These are phyloP conservation scores for Cheiracanthium punctorium DNA, from an alignment of 2,888 invertebrate species.

Conservation along the genomic window DNA sequence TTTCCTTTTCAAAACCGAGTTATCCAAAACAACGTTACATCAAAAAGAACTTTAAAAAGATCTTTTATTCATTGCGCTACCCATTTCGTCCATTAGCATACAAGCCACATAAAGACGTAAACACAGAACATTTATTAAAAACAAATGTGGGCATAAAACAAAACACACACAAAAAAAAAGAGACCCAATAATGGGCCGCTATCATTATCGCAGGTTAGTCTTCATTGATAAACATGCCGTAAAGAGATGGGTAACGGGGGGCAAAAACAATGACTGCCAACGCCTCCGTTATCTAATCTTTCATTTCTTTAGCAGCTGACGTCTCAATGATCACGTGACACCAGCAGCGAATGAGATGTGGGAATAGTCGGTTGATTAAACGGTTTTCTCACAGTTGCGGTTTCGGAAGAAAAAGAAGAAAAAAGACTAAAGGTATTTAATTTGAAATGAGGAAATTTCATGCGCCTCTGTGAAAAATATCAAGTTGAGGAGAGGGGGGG, in stretches of 20 bases:
- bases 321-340: slow-evolving; percentile 66
- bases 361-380: slow-evolving; percentile 58
- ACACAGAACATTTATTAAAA: slow-evolving; percentile 61
- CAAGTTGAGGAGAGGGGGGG: neutral
- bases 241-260: slow-evolving; percentile 29
- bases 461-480: neutral
- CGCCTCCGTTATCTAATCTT: slow-evolving; percentile 55
- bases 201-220: slow-evolving; percentile 60
- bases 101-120: slow-evolving; percentile 59
- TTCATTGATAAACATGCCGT: slow-evolving; percentile 57
- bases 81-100: slow-evolving; percentile 58
- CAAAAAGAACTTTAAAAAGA: no score
- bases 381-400: slow-evolving; percentile 34
- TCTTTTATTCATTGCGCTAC: slow-evolving; percentile 42
- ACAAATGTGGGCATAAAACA: slow-evolving; percentile 26
- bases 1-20: no score
- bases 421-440: slow-evolving; percentile 39
- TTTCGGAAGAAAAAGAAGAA: slow-evolving; percentile 24
- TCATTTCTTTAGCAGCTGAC: slow-evolving; percentile 69
- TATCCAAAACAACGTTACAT: no score
- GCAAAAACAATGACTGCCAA: slow-evolving; percentile 43
- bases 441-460: slow-evolving; percentile 30
- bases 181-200: slow-evolving; percentile 44
- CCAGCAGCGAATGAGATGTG: slow-evolving; percentile 29
- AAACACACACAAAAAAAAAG: slow-evolving; percentile 50